Evolutionary conservation across 2,888 invertebrate genomes (phyloP).

Genomic region (Nycteola revayana): DNA sequence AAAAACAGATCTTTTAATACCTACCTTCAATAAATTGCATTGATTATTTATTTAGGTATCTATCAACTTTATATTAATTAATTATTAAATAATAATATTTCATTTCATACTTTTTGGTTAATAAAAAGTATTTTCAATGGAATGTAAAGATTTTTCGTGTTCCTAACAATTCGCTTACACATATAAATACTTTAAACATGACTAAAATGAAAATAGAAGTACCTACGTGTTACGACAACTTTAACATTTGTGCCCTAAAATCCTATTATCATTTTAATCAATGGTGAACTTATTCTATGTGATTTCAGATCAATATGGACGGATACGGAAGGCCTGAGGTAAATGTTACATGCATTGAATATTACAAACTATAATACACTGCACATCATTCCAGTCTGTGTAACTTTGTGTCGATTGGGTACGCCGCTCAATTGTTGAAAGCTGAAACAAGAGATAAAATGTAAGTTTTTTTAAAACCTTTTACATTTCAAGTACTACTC

Average conservation of each 20-base stretch:
- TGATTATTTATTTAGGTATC: conserved; percentile 18
- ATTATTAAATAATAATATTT: conserved; percentile 17
- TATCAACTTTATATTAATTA: conserved; percentile 9
- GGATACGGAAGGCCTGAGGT: conserved; percentile 48
- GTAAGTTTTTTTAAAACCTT: too few species aligned
- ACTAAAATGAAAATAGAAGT: conserved; percentile 81
- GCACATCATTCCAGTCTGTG: conserved; percentile 39
- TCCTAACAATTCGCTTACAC: conserved; percentile 29
- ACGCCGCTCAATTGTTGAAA: conserved; percentile 52
- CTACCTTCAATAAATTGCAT: conserved; percentile 11
- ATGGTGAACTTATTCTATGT: conserved; percentile 22
- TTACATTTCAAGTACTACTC: too few species aligned
- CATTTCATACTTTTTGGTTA: conserved; percentile 38
- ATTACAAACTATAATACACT: conserved; percentile 40
- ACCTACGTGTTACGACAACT: conserved; percentile 27
- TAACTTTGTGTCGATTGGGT: conserved; percentile 24
- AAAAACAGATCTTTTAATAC: too few species aligned
- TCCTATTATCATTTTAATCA: conserved; percentile 79
- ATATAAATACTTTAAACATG: conserved; percentile 41
- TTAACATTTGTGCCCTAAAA: conserved; percentile 48
- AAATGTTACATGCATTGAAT: conserved; percentile 31
- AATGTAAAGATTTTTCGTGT: conserved; percentile 26
- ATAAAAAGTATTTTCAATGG: conserved; percentile 32
- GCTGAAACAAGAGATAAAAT: conserved; percentile 45
- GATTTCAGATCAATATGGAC: conserved; percentile 43